Evolutionary conservation across 53 echinoderm and acorn worm genomes (phyloP).

Genomic region (Echinarachnius parma): DNA sequence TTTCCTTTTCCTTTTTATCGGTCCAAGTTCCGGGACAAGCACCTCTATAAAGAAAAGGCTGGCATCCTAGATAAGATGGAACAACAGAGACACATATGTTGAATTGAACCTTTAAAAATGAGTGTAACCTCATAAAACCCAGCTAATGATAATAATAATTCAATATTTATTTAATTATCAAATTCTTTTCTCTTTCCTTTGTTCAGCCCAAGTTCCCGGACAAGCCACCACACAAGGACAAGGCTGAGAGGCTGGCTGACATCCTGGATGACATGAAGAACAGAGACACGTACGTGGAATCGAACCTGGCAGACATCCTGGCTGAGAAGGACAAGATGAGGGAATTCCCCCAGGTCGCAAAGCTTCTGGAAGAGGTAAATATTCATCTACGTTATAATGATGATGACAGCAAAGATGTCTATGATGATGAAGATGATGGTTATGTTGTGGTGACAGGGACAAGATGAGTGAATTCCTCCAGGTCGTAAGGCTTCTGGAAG

Average conservation of each 20-base stretch:
- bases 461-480: slow-evolving; percentile 86
- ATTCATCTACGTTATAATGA: background rate
- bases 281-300: slow-evolving; percentile 68
- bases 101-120: slow-evolving; percentile 88
- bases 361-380: slow-evolving; percentile 83
- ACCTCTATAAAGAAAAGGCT: slow-evolving; percentile 67
- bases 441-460: slow-evolving; percentile 71
- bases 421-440: too few species aligned
- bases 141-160: too few species aligned
- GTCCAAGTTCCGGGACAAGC: slow-evolving; percentile 62
- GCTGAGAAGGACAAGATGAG: slow-evolving; percentile 75
- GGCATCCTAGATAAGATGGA: slow-evolving; percentile 70
- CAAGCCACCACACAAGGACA: slow-evolving; percentile 67
- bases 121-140: too few species aligned
- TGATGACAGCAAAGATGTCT: too few species aligned
- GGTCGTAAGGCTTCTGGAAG: slow-evolving; percentile 66
- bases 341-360: slow-evolving; percentile 79
- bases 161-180: too few species aligned
- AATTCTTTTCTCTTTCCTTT: background rate
- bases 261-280: slow-evolving; percentile 71
- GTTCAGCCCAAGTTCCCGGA: slow-evolving; percentile 62
- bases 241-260: slow-evolving; percentile 71
- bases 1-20: slow-evolving; percentile 19
- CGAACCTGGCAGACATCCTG: slow-evolving; percentile 71
- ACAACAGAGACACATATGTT: slow-evolving; percentile 63